Percentiles rank a stretch among this genome's conserved stretches.
These are phyloP conservation scores for Cheumatopsyche charites DNA, from an alignment of 1,140 invertebrate species.

Conservation along the genomic window DNA sequence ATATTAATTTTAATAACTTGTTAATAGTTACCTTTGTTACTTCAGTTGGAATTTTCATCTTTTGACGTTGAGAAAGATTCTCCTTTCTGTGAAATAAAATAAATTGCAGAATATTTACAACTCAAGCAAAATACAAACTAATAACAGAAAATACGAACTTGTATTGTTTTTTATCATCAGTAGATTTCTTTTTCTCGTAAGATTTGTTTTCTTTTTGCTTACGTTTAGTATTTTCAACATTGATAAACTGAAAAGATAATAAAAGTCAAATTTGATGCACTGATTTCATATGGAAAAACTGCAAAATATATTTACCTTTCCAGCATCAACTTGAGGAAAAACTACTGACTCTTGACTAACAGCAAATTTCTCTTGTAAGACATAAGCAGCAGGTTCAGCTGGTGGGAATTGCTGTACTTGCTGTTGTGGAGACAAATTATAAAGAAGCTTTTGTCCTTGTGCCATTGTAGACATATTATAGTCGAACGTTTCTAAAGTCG, in stretches of 20 bases:
- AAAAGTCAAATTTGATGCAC: not conserved
- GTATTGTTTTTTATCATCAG: not conserved
- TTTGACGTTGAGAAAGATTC: not conserved
- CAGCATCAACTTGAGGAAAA: too few relatives aligned
- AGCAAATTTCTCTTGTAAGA: not conserved
- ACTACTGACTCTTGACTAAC: not conserved
- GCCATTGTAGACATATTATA: conserved; percentile 1
- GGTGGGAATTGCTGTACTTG: not conserved
- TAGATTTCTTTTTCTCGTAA: not conserved
- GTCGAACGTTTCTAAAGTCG: not conserved
- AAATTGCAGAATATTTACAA: not conserved
- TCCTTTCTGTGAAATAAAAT: not conserved
- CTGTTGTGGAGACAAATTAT: not conserved
- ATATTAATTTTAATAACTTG: too few relatives aligned
- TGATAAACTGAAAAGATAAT: not conserved
- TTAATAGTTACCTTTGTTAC: too few relatives aligned
- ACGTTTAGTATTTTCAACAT: not conserved
- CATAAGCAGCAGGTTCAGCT: not conserved
- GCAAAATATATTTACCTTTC: too few relatives aligned
- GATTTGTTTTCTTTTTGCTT: not conserved
- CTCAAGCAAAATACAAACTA: not conserved
- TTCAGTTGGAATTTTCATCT: not conserved
- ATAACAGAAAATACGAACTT: not conserved
- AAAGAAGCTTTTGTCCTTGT: not conserved
- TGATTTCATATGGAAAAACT: too few relatives aligned